These are phyloP conservation scores for Gambelia wislizenii DNA, from an alignment of 2,797 vertebrate species.

Conservation along the genomic window DNA sequence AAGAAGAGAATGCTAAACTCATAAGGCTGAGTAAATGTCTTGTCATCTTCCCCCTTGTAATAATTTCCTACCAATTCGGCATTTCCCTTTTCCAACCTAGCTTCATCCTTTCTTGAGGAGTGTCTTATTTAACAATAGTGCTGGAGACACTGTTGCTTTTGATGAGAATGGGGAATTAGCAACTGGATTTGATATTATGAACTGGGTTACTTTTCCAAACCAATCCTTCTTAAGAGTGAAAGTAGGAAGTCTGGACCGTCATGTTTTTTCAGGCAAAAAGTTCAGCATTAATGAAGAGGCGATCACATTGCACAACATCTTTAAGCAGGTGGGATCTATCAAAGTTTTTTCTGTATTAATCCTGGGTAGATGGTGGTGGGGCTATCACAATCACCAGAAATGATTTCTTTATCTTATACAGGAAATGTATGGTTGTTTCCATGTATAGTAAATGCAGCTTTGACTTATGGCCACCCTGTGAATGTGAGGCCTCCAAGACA, in stretches of 20 bases:
- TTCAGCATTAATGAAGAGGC: not conserved
- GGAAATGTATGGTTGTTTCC: too few species aligned
- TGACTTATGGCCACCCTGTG: too few species aligned
- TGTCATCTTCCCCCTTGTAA: not conserved
- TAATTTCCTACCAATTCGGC: not conserved
- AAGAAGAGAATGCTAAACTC: too few species aligned
- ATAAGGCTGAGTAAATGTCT: not conserved
- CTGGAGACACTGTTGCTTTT: not conserved
- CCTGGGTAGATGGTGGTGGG: not conserved
- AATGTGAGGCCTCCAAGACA: too few species aligned
- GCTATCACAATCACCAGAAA: not conserved
- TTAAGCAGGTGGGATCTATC: not conserved
- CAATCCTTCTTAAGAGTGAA: not conserved
- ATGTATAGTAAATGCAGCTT: too few species aligned
- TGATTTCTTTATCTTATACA: not conserved
- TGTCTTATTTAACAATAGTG: conserved; percentile 11
- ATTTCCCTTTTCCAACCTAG: not conserved
- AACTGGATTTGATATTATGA: conserved; percentile 19
- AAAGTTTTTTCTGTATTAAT: not conserved
- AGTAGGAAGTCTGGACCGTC: conserved; percentile 6
- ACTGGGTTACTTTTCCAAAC: conserved; percentile 23
- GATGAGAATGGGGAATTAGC: not conserved
- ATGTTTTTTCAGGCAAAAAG: not conserved
- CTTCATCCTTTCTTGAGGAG: not conserved
- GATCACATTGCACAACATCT: not conserved